These are phyloP conservation scores for Enchytraeus crypticus DNA, from an alignment of 2,888 invertebrate species.

Conservation along the genomic window DNA sequence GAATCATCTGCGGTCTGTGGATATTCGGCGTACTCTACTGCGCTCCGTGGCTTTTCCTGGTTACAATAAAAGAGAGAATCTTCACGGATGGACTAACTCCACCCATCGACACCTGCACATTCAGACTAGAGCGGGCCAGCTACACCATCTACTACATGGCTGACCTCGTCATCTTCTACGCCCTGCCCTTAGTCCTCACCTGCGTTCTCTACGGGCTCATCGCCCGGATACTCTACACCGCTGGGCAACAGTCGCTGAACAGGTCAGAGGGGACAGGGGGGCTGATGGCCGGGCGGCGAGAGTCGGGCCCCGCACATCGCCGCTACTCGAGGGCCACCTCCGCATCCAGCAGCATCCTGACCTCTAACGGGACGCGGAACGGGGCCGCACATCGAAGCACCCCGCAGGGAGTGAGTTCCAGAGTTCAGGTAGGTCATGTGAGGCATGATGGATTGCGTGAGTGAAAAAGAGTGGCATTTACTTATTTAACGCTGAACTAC, in stretches of 20 bases:
- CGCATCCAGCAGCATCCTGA: neutral
- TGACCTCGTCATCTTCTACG: constrained; percentile 57
- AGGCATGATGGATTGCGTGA: too few species aligned
- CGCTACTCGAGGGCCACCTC: constrained; percentile 46
- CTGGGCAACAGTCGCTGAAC: constrained; percentile 45
- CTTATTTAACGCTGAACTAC: too few species aligned
- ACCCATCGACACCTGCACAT: constrained; percentile 52
- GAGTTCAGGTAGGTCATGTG: constrained; percentile 31
- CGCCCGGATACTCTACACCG: constrained; percentile 50
- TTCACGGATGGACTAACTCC: constrained; percentile 41
- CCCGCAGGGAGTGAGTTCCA: constrained; percentile 19
- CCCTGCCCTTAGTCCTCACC: constrained; percentile 55
- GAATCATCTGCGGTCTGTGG: constrained; percentile 56
- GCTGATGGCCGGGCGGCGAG: too few species aligned
- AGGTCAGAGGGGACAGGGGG: too few species aligned
- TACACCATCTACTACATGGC: constrained; percentile 55
- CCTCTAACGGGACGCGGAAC: constrained; percentile 3
- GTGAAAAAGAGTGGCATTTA: too few species aligned
- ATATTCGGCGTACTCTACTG: constrained; percentile 56
- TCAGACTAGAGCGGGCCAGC: constrained; percentile 41
- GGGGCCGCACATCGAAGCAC: neutral
- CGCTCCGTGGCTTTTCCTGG: constrained; percentile 57
- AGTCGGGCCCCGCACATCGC: constrained; percentile 56
- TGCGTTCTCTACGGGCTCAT: constrained; percentile 57
- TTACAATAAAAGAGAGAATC: constrained; percentile 45